A percentile compares a stretch with the other conserved stretches of the same genome.
Conservation (phyloP, 1,140 invertebrate species). For the Micrasema longulum region DNA sequence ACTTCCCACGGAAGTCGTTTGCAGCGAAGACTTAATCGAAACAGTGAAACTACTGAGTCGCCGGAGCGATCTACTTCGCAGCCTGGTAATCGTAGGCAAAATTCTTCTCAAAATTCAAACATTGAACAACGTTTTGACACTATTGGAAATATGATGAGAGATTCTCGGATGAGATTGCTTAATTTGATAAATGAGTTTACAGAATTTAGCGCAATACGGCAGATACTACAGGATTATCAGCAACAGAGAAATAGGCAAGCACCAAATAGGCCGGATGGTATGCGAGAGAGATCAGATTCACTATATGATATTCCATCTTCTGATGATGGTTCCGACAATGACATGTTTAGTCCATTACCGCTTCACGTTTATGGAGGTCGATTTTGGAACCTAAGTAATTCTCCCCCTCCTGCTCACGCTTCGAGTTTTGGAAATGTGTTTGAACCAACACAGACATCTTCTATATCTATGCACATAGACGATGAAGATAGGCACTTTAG, state of each 20-base stretch:
- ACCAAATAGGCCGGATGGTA: background rate
- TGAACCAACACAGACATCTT: slow-evolving; percentile 27
- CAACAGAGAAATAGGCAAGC: slow-evolving; percentile 17
- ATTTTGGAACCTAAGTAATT: slow-evolving; percentile 31
- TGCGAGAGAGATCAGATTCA: slow-evolving; percentile 4
- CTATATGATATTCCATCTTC: slow-evolving; percentile 32
- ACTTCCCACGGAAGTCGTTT: slow-evolving; percentile 6
- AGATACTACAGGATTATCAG: slow-evolving; percentile 18
- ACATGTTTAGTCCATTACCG: slow-evolving; percentile 45
- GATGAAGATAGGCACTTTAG: slow-evolving; percentile 26
- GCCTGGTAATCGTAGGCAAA: slow-evolving; percentile 57
- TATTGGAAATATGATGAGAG: slow-evolving; percentile 64
- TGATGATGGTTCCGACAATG: slow-evolving; percentile 44
- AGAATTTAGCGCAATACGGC: slow-evolving; percentile 30
- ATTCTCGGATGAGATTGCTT: slow-evolving; percentile 64
- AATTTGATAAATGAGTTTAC: slow-evolving; percentile 65
- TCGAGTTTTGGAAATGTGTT: slow-evolving; percentile 10
- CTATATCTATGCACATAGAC: slow-evolving; percentile 31
- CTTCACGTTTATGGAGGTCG: slow-evolving; percentile 38
- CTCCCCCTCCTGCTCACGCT: slow-evolving; percentile 1
- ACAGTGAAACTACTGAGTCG: background rate
- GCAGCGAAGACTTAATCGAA: slow-evolving; percentile 10
- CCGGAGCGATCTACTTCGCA: slow-evolving; percentile 53
- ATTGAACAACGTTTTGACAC: slow-evolving; percentile 58
- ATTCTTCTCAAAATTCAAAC: slow-evolving; percentile 59